These are phyloP conservation scores for Bujurquina vittata DNA, from an alignment of 2,113 vertebrate species.

Conservation along the genomic window DNA sequence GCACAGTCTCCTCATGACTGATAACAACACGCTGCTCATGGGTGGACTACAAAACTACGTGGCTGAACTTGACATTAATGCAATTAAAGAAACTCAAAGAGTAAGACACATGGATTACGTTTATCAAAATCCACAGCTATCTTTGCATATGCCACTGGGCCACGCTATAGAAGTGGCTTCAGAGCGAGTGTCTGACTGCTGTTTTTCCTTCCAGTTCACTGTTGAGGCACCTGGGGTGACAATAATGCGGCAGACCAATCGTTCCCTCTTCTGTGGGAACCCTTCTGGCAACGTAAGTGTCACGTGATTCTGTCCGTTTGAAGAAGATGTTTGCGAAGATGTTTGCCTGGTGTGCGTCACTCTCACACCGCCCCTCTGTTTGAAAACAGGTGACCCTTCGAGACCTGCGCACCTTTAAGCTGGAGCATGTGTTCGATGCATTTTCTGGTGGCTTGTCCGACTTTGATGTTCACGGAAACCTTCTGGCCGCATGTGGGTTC, in stretches of 20 bases:
- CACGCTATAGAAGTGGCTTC: background rate
- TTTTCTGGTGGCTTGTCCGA: conserved; percentile 95
- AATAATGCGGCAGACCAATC: conserved; percentile 94
- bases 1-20: conserved; percentile 93
- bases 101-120: conserved; percentile 64
- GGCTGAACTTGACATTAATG: conserved; percentile 89
- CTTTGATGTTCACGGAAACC: conserved; percentile 95
- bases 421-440: conserved; percentile 93
- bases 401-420: conserved; percentile 89
- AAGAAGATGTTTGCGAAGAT: background rate
- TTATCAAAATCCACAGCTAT: background rate
- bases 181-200: background rate
- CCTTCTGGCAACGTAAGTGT: conserved; percentile 91
- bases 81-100: conserved; percentile 95
- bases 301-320: background rate
- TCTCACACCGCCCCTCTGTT: background rate
- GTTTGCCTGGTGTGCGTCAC: background rate
- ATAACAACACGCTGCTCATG: conserved; percentile 87
- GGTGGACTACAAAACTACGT: conserved; percentile 92
- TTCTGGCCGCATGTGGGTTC: conserved; percentile 95
- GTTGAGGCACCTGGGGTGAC: conserved; percentile 92
- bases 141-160: background rate
- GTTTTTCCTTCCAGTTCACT: conserved; percentile 80
- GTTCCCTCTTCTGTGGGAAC: conserved; percentile 96
- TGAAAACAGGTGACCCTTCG: conserved; percentile 87